These are phyloP conservation scores for Cryptus viduatorius DNA, from an alignment of 2,888 invertebrate species.

Conservation along the genomic window DNA sequence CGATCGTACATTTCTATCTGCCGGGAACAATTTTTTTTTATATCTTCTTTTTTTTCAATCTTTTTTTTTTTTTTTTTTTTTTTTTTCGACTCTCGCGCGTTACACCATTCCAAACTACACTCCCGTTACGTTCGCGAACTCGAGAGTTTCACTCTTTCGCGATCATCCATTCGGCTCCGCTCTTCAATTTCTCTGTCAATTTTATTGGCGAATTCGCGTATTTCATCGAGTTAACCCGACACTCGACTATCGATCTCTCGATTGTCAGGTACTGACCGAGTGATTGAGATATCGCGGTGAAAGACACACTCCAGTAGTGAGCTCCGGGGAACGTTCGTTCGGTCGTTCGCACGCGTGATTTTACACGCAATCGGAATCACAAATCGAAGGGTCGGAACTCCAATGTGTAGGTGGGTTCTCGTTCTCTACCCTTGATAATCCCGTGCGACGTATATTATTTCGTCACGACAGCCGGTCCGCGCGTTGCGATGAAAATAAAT, in stretches of 20 bases:
- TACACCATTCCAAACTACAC: slow-evolving; percentile 24
- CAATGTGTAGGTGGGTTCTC: background rate
- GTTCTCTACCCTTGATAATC: background rate
- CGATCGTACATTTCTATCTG: slow-evolving; percentile 54
- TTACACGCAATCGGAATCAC: slow-evolving; percentile 46
- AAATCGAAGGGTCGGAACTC: slow-evolving; percentile 21
- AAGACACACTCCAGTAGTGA: background rate
- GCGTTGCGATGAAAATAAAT: background rate
- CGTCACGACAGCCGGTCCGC: background rate
- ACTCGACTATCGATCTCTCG: slow-evolving; percentile 36
- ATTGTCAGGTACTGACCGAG: slow-evolving; percentile 13
- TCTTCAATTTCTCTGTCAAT: slow-evolving; percentile 53
- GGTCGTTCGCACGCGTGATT: slow-evolving; percentile 10
- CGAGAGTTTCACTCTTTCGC: background rate
- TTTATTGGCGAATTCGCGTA: slow-evolving; percentile 48
- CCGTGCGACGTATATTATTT: slow-evolving; percentile 1
- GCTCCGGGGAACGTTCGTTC: background rate
- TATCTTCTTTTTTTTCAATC: background rate
- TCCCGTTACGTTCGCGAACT: background rate
- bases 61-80: slow-evolving; percentile 22
- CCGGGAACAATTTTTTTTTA: slow-evolving; percentile 29
- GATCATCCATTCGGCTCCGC: slow-evolving; percentile 38
- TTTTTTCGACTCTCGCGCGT: slow-evolving; percentile 11
- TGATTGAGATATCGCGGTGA: background rate
- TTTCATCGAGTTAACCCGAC: slow-evolving; percentile 50